Percentiles rank a stretch among this genome's conserved stretches.
phyloP scores from a whole-genome alignment of 2,888 invertebrate species.

The Autographa gamma region DNA sequence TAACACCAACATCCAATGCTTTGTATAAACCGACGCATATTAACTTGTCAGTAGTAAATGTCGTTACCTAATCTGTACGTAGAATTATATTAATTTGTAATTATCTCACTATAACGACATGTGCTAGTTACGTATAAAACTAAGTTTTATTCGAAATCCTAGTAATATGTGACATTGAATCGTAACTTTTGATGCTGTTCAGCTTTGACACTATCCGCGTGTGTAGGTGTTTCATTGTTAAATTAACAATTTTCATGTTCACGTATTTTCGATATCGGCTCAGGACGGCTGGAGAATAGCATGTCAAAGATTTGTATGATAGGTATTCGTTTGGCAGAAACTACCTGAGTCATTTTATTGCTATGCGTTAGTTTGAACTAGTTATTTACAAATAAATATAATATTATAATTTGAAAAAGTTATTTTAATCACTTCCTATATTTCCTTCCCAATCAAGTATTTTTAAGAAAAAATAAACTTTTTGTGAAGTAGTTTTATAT shows the following conservation, averaged over 20 bases:
- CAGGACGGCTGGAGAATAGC: constrained; percentile 71
- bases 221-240: constrained; percentile 80
- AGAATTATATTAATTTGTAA: constrained; percentile 61
- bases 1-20: constrained; percentile 82
- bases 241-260: constrained; percentile 79
- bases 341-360: constrained; percentile 81
- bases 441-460: not conserved
- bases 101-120: constrained; percentile 53
- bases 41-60: constrained; percentile 64
- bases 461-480: too few species aligned
- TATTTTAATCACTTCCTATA: constrained; percentile 38
- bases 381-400: constrained; percentile 84
- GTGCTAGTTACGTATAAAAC: constrained; percentile 57
- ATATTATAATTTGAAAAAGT: constrained; percentile 58
- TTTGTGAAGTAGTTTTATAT: too few species aligned
- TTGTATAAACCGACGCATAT: constrained; percentile 76
- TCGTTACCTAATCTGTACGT: constrained; percentile 70
- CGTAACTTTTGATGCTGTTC: constrained; percentile 59
- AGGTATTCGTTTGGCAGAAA: constrained; percentile 71
- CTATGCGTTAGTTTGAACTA: constrained; percentile 81
- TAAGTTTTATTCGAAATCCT: constrained; percentile 59
- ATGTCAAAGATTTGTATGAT: constrained; percentile 70
- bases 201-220: constrained; percentile 78
- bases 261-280: constrained; percentile 79
- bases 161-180: constrained; percentile 57